phyloP scores from a whole-genome alignment of 2,113 vertebrate genomes.

The Gallinago media region DNA sequence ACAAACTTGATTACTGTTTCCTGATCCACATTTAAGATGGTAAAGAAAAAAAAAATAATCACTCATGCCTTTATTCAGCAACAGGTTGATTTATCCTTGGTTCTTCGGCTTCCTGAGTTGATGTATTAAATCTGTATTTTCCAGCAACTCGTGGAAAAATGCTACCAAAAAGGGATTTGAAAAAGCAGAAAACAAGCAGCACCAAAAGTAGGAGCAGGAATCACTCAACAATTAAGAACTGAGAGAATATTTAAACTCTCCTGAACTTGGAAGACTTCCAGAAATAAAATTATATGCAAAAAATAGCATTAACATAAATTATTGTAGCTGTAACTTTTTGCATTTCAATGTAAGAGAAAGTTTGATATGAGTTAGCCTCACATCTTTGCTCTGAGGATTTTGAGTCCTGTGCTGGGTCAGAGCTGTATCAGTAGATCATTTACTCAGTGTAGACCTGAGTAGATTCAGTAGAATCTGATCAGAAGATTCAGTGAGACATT shows the following conservation, averaged over 20 bases:
- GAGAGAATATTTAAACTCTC: background rate
- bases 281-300: background rate
- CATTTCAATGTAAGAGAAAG: background rate
- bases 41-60: background rate
- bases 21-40: background rate
- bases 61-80: background rate
- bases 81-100: background rate
- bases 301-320: background rate
- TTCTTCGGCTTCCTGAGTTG: background rate
- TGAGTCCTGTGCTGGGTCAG: background rate
- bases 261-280: background rate
- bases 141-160: fast-evolving
- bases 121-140: background rate
- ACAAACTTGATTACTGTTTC: background rate
- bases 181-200: background rate
- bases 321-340: background rate
- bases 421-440: background rate
- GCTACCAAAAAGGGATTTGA: background rate
- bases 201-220: background rate
- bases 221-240: background rate
- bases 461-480: no score
- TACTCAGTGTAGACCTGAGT: background rate
- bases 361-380: background rate
- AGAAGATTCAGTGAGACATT: background rate
- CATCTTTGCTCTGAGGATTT: background rate